Evolutionary conservation across 2,888 invertebrate species (phyloP), one percentile per base, ranked within the genome.

Genomic region (Dromius quadrimaculatus): DNA sequence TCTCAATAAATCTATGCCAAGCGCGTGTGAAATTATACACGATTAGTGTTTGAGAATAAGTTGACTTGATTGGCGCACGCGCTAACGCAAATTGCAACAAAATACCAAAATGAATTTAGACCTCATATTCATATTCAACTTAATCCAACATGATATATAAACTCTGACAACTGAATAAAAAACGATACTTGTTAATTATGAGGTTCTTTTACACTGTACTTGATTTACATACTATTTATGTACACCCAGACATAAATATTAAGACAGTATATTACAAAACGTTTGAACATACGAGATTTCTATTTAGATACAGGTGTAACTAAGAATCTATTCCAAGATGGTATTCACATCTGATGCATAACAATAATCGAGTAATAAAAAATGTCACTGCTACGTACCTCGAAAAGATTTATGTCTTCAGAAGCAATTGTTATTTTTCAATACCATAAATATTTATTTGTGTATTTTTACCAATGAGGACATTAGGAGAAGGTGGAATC

Each of bases 141-240:
- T 5, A 28, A 3, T 28, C 41, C 1, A 17, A 54, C n/a, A 28
- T n/a, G 50, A 15, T 54, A 54, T 15, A 54, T 54, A 54, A 54
- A 15, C 9, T 28, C 4, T 54, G 2, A 2, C n/a, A 28, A 28
- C 11, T 22, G n/a, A n/a, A n/a, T n/a, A n/a, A 22, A 9, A 54
- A 6, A 9, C 50, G 50, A 59, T 63, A 41, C 20, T 63, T 41
- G 41, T 43, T 41, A 63, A 41, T 41, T 63, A 63, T 20, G 38
- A 22, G 43, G 62, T 23, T 43, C 23, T 22, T 41, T 62, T 62
- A 43, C 43, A 62, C 38, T 38, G 34, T 36, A 13, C 9, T 45
- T 63, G 63, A 63, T 63, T 41, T 43, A 63, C 43, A 20, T 38
- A 43, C n/a, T 63, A 63, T 63, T 63, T 63, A 63, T 41, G 63